Evolutionary conservation across 2,797 vertebrate genomes (phyloP), one percentile per base, ranked within the genome.

Genomic region (Hephaestus fuliginosus): DNA sequence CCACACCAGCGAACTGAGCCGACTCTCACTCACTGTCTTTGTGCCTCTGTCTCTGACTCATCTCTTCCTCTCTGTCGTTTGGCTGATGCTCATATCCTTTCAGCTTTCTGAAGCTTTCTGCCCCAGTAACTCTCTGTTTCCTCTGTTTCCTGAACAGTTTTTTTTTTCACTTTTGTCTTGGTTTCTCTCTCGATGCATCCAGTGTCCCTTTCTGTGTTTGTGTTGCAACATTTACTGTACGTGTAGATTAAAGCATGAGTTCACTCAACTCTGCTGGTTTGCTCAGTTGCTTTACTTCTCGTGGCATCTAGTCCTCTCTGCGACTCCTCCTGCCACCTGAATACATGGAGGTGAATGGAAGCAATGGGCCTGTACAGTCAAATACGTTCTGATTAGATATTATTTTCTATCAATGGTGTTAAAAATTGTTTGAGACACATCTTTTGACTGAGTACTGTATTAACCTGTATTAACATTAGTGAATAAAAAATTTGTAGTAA

Each of bases 41-140:
- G 36, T 77, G 68, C 72, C 60, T 74, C 9, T 13, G 20, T 44
- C 43, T 88, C 74, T 90, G 87, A 91, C 84, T 91, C 85, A 91
- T 81, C 55, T 81, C 83, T 83, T 86, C 88, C 88, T 81, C 46
- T 81, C 79, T 72, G 30, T 70, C 85, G 57, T 85, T 78, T 62
- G n/a, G 12, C 12, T 13, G 55, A 67, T 72, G 51, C 68, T 74
- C 15, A 39, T 33, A n/a, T 49, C 14, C 63, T 73, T 71, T 36
- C 49, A 61, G 63, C 43, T 61, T 1, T 39, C 13, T 39, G 30
- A 33, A 33, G 30, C 30, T 69, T 22, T 70, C 11, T 52, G 41
- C 36, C 28, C 71, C 49, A 6, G 5, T 75, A 30, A 78, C 77
- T 88, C 78, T 88, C 74, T 68, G 48, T 80, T 87, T 78, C 70